Evolutionary conservation across 2,888 invertebrate genomes (phyloP), one percentile per base, ranked within the genome.

Genomic region (Actias luna): DNA sequence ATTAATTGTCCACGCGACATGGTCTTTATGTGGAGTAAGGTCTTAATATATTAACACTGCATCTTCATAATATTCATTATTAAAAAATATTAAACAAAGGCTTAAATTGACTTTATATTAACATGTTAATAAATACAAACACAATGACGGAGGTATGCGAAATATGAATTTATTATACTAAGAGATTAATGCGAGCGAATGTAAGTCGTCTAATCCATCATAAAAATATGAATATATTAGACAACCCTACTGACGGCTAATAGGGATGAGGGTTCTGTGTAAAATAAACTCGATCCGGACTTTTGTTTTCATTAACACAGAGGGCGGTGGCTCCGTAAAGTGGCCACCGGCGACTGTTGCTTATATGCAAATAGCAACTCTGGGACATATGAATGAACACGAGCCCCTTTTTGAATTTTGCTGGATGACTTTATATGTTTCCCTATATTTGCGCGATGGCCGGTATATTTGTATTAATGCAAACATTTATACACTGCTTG

Each of bases 271-370:
- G 75, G 67, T 64, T 66, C 68, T 69, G 68, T 69, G 76, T 69
- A 72, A 59, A 72, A 74, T 75, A 72, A 75, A 78, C 79, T 74
- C 72, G 65, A 12, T 73, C 66, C 60, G 71, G 68, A 72, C 69
- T 76, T 76, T 74, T 71, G 71, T 77, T 81, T 79, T 77, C 78
- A 76, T 79, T 79, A 76, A 64, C 67, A 71, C 64, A 72, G 77
- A 74, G 73, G 75, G 74, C 73, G 74, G 72, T 76, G 76, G 82
- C 76, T 75, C 72, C 76, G 72, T 77, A 74, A 76, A 74, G 74
- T 72, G 71, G 75, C 69, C 71, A 68, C 69, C 64, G 62, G 63
- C 67, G 42, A 60, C 63, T 50, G 50, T 59, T 39, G 16, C 59
- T 59, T 55, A 55, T 55, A 55, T 55, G 55, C 16, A 55, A 55